Conservation (phyloP, 2,888 invertebrate genomes). For the Hemicrepidius hirtus region DNA sequence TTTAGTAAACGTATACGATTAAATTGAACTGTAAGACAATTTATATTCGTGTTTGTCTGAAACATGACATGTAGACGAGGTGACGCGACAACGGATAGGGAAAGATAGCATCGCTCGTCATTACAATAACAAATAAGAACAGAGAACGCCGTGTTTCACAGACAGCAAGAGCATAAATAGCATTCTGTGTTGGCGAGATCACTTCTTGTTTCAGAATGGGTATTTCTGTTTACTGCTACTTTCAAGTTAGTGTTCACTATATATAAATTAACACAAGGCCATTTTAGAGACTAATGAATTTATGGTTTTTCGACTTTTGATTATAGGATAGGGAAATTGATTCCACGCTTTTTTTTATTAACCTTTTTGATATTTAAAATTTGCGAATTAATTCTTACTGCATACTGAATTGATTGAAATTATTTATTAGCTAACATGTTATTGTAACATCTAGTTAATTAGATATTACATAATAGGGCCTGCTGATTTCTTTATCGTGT, state of each 20-base stretch:
- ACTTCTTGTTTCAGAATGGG: conserved; percentile 50
- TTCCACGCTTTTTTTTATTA: neutral
- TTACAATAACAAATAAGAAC: conserved; percentile 73
- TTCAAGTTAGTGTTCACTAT: conserved; percentile 37
- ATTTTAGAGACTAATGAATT: conserved; percentile 44
- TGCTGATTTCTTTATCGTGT: too few relatives aligned
- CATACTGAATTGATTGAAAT: too few relatives aligned
- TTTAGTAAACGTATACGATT: conserved; percentile 46
- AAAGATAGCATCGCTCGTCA: conserved; percentile 70
- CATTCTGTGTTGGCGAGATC: conserved; percentile 59
- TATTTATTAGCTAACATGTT: too few relatives aligned
- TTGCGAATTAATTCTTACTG: too few relatives aligned
- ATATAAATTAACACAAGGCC: conserved; percentile 42
- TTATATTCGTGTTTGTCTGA: conserved; percentile 60
- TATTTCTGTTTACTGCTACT: conserved; percentile 49
- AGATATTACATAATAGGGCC: too few relatives aligned
- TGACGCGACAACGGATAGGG: conserved; percentile 68
- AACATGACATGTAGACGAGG: conserved; percentile 68
- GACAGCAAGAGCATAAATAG: conserved; percentile 68
- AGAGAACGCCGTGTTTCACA: conserved; percentile 67
- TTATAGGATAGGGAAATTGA: neutral
- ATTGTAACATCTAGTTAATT: too few relatives aligned
- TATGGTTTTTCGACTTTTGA: conserved; percentile 24
- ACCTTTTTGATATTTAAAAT: neutral
- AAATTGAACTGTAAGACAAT: conserved; percentile 53